Evolutionary conservation across 2,113 vertebrate species (phyloP), one percentile per base, ranked within the genome.

Genomic region (Zosterops lateralis): DNA sequence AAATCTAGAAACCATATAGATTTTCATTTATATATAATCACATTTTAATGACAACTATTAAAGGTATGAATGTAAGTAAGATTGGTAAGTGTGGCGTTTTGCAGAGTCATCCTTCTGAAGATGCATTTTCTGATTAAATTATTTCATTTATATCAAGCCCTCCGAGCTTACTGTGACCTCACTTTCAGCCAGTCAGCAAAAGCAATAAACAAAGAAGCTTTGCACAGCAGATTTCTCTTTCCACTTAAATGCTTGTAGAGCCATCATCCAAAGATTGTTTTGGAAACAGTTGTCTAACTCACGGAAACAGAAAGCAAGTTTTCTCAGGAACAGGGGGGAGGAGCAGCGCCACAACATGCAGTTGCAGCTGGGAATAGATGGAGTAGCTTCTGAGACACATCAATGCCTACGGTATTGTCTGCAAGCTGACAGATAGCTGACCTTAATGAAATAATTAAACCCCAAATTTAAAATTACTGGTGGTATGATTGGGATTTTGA

Each of bases 201-300:
- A 92, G 28, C 36, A 65, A 91, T 65, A 85, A 92, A 82, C 38
- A 88, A 93, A 91, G 74, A 16, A 88, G 64, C 50, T 80, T 84
- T 67, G 93, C 81, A 78, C 87, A 75, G 68, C 57, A 68, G 28
- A 65, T 72, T 89, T 84, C 40, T 48, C 29, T 80, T 92, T 73
- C 79, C 42, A 56, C 42, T 77, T 89, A 62, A 70, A 65, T 90
- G 86, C 29, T 89, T 72, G 50, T 42, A 89, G 72, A 89, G 57
- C 15, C 62, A 56, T 91, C 66, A 76, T 45, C 45, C 56, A 67
- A 58, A 71, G 68, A 47, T 8, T 38, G 62, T 67, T 94, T 82
- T 65, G 60, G 47, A 70, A 95, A 87, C 20, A 32, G 14, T 53
- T 71, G 26, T 53, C 47, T 72, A 50, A 53, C 58, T 89, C 3